These are phyloP conservation scores for Charaxes varanes DNA, from an alignment of 1,140 invertebrate genomes.

Conservation along the genomic window DNA sequence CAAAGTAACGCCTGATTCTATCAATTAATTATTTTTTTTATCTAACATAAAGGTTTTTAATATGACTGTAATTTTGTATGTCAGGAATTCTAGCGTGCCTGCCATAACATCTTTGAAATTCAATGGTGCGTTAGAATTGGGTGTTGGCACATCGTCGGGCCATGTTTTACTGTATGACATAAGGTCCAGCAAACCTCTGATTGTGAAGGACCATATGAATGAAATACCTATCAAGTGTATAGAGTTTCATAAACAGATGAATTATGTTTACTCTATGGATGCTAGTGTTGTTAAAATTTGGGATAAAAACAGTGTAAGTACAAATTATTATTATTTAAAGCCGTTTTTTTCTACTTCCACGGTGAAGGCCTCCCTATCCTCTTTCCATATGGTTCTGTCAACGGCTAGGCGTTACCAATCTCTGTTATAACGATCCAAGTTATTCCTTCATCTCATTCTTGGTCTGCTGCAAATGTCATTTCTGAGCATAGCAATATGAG, in stretches of 20 bases:
- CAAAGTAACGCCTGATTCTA: too few species aligned
- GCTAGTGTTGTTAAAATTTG: constrained; percentile 94
- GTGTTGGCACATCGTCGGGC: constrained; percentile 94
- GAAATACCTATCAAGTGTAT: constrained; percentile 93
- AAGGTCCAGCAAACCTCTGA: constrained; percentile 89
- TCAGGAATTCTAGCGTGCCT: constrained; percentile 79
- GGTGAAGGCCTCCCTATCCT: too few species aligned
- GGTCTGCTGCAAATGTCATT: too few species aligned
- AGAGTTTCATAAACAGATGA: constrained; percentile 87
- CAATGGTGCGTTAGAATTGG: constrained; percentile 89
- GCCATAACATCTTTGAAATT: constrained; percentile 88
- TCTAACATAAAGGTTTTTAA: not conserved
- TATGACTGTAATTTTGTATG: constrained; percentile 11
- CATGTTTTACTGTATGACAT: constrained; percentile 97
- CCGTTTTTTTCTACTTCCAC: too few species aligned
- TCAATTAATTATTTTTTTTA: too few species aligned
- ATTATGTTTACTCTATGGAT: constrained; percentile 95
- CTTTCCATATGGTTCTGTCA: too few species aligned
- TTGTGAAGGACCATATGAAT: constrained; percentile 97
- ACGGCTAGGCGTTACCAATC: too few species aligned
- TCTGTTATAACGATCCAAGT: too few species aligned
- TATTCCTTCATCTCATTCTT: too few species aligned
- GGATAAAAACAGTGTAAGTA: constrained; percentile 89
- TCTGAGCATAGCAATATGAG: too few species aligned
- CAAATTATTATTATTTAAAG: not conserved